Evolutionary conservation across 2,888 invertebrate species (phyloP).

Genomic region (Synanthedon formicaeformis): DNA sequence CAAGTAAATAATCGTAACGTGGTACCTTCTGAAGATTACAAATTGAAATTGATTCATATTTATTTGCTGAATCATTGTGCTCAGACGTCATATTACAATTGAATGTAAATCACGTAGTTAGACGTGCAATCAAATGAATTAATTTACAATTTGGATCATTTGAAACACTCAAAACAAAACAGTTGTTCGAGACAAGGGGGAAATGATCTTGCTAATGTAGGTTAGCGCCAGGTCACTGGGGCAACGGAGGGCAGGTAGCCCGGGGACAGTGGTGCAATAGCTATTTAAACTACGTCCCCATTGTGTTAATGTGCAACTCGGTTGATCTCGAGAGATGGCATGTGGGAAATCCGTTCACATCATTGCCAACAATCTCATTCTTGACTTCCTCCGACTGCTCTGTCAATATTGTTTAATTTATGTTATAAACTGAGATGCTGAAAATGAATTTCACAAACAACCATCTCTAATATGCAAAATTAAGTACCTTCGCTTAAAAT

Average conservation of each 20-base stretch:
- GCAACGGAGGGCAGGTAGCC: slow-evolving; percentile 5
- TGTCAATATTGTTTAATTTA: neutral
- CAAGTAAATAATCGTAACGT: neutral
- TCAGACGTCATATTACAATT: neutral
- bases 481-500: slow-evolving; percentile 8
- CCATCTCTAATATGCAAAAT: neutral
- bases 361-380: slow-evolving; percentile 12
- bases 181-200: neutral
- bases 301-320: neutral
- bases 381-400: neutral
- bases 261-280: slow-evolving; percentile 1
- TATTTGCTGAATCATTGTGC: neutral
- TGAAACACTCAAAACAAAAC: too few species aligned
- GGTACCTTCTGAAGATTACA: neutral
- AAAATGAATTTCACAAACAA: neutral
- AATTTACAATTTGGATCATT: too few species aligned
- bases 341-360: slow-evolving; percentile 9
- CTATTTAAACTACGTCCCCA: neutral
- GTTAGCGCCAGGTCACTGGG: neutral
- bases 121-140: neutral
- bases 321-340: slow-evolving; percentile 11
- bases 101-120: neutral
- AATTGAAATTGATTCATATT: neutral
- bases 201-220: neutral
- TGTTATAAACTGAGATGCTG: neutral